phyloP scores from a whole-genome alignment of 2,888 invertebrate species.

The Pyrocoelia pectoralis region DNA sequence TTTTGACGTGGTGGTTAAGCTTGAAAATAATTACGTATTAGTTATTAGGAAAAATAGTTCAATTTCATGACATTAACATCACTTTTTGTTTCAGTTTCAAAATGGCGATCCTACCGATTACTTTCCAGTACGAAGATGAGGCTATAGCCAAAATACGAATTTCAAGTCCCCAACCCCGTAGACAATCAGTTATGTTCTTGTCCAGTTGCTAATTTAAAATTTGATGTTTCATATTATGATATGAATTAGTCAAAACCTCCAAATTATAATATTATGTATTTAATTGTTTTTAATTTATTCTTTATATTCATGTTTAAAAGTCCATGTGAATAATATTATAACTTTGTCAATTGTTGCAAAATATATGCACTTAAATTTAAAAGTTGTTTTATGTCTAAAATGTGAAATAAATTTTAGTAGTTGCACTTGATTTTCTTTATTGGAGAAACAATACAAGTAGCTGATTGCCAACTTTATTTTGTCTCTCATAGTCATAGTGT shows the following conservation, averaged over 20 bases:
- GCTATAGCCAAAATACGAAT: conserved; percentile 39
- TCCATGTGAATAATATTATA: background rate
- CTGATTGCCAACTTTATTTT: too few species aligned
- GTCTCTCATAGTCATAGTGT: too few species aligned
- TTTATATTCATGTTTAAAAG: background rate
- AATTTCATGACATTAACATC: too few species aligned
- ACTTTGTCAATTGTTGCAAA: conserved; percentile 11
- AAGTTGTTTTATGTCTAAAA: background rate
- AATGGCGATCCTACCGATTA: conserved; percentile 52
- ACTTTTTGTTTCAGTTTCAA: conserved; percentile 51
- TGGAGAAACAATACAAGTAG: background rate
- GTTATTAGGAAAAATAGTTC: too few species aligned
- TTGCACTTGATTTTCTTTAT: background rate
- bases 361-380: conserved; percentile 8
- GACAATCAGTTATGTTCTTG: conserved; percentile 53
- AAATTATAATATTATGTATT: background rate
- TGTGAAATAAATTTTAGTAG: conserved; percentile 1
- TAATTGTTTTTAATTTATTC: background rate
- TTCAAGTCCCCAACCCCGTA: conserved; percentile 51
- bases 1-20: too few species aligned
- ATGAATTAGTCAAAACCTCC: background rate
- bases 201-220: conserved; percentile 43
- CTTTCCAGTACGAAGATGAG: conserved; percentile 55
- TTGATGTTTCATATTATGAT: background rate
- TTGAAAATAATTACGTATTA: too few species aligned